Evolutionary conservation across 2,797 vertebrate species (phyloP), one percentile per base, ranked within the genome.

Genomic region (Heteromormyrus szaboi): DNA sequence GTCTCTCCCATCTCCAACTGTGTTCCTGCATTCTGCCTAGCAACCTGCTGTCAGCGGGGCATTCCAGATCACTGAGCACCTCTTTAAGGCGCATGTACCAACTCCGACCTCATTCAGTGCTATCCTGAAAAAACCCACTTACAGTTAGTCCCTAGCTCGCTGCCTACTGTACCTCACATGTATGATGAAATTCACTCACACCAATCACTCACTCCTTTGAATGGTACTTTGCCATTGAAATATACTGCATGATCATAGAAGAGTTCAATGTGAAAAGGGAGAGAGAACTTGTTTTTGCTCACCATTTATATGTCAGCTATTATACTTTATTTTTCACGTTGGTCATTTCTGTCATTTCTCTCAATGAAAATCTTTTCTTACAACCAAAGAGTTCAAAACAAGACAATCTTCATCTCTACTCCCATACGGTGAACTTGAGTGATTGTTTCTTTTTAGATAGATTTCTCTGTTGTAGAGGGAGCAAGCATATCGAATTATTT

Each of bases 21-120:
- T 91, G 92, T 89, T 89, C 88, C 87, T 91, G 90, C 89, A 89
- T 88, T 92, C 91, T 92, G 92, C 92, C 91, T 92, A 92, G 92
- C 92, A 92, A 93, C 92, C 88, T 81, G 89, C 81, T 89, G 88
- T 87, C 92, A 89, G 90, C 89, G 89, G 91, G 91, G 89, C 92
- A 91, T 92, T 92, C 92, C 92, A 92, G 90, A 90, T 91, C 91
- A 91, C 87, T 90, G 90, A 89, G 88, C 89, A 88, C 89, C 91
- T 89, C 79, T 89, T 87, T 88, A 90, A 88, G 90, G 89, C 68
- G 3, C 6, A 85, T 56, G 48, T 56, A 17, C 44, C 14, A 4
- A 22, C 22, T 56, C 44, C 5, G 2, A 62, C 59, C 62, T 48
- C 62, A 68, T 50, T 72, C 86, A 25, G 19, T 1, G 41, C 41